Percentiles rank a stretch among this genome's conserved stretches.
phyloP scores from a whole-genome alignment of 1,140 invertebrate genomes.

The Listronotus bonariensis region DNA sequence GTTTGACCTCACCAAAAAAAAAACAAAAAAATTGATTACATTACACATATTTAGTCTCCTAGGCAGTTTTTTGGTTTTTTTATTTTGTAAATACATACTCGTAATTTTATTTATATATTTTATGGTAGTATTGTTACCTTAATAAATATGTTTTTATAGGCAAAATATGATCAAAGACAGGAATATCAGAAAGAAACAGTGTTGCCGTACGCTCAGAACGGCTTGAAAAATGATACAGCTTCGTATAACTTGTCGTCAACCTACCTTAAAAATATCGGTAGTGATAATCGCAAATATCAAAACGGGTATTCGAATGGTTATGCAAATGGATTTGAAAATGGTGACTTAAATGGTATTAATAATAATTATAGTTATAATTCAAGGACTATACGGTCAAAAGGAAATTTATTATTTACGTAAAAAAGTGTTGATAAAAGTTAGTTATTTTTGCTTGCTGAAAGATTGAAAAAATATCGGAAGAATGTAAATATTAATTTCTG shows the following conservation, averaged over 20 bases:
- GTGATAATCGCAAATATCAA: background rate
- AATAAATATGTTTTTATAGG: constrained; percentile 63
- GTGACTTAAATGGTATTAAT: constrained; percentile 30
- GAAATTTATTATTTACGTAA: constrained; percentile 33
- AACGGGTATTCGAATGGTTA: constrained; percentile 28
- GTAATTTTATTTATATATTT: constrained; percentile 3
- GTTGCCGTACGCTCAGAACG: constrained; percentile 59
- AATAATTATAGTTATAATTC: constrained; percentile 37
- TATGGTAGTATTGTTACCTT: background rate
- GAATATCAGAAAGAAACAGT: constrained; percentile 60
- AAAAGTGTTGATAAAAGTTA: background rate
- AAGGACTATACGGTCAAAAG: constrained; percentile 33
- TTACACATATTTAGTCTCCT: too few relatives aligned
- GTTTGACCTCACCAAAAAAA: too few relatives aligned
- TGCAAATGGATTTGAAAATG: constrained; percentile 1
- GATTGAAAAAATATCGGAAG: too few relatives aligned
- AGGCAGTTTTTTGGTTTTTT: too few relatives aligned
- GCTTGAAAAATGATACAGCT: constrained; percentile 44
- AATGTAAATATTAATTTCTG: too few relatives aligned
- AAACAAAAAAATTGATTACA: too few relatives aligned
- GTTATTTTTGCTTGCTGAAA: too few relatives aligned
- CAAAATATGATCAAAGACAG: constrained; percentile 72
- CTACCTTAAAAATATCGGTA: too few relatives aligned
- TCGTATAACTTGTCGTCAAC: background rate
- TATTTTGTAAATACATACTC: too few relatives aligned